Conservation (phyloP, 2,888 invertebrate genomes). For the Trimorus sp. region DNA sequence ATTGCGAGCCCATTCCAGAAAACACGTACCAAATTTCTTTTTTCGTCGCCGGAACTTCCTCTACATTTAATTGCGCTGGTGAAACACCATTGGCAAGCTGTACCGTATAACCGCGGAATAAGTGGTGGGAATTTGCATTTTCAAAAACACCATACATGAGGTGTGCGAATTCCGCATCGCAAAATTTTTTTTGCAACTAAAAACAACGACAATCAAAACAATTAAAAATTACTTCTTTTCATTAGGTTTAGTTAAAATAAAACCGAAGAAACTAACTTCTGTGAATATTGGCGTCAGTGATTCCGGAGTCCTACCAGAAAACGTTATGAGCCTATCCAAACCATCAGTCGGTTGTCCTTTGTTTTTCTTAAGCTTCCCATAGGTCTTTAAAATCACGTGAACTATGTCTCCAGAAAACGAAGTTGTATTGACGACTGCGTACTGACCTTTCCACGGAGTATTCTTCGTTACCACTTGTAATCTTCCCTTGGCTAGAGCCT, state of each 20-base stretch:
- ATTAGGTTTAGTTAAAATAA: background rate
- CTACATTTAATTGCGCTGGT: too few relatives aligned
- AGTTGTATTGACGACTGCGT: constrained; percentile 51
- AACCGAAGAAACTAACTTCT: constrained; percentile 84
- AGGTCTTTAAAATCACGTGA: constrained; percentile 60
- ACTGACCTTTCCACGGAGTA: constrained; percentile 61
- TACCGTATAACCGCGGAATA: constrained; percentile 89
- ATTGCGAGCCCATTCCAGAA: constrained; percentile 95
- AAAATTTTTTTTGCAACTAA: constrained; percentile 82
- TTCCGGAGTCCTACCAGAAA: constrained; percentile 90
- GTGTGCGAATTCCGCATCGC: constrained; percentile 85
- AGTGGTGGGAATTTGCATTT: constrained; percentile 84
- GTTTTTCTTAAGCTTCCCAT: constrained; percentile 78
- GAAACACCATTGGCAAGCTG: constrained; percentile 73
- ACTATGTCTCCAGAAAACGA: constrained; percentile 45
- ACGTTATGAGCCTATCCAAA: constrained; percentile 87
- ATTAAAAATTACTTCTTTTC: too few relatives aligned
- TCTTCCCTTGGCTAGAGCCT: constrained; percentile 60
- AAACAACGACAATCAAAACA: constrained; percentile 10
- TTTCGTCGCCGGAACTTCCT: constrained; percentile 73
- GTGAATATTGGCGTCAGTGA: constrained; percentile 86
- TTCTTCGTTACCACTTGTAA: constrained; percentile 57
- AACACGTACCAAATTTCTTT: constrained; percentile 94
- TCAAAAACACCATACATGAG: constrained; percentile 85
- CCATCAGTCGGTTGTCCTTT: constrained; percentile 84